These are phyloP conservation scores for Myrmecophaga tridactyla DNA, from an alignment of 2,113 vertebrate genomes.

Conservation along the genomic window DNA sequence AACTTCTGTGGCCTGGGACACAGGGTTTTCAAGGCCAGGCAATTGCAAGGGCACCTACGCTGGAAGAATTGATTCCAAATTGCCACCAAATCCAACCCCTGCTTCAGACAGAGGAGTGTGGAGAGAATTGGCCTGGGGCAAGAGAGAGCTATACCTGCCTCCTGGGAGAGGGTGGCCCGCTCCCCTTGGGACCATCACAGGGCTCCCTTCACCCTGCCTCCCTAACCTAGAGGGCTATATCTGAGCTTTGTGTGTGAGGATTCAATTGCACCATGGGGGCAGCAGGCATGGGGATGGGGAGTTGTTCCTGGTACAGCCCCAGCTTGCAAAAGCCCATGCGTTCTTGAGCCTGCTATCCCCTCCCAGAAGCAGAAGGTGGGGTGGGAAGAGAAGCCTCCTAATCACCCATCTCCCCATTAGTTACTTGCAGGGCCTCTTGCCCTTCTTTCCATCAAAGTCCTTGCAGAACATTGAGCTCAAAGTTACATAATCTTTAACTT, in stretches of 20 bases:
- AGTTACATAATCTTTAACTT: constrained; percentile 37
- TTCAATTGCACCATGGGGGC: neutral
- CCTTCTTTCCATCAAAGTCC: neutral
- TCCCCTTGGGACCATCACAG: neutral
- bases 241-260: neutral
- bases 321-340: neutral
- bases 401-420: neutral
- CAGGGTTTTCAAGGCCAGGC: neutral
- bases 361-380: no score
- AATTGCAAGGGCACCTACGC: neutral
- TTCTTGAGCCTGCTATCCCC: no score
- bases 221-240: neutral
- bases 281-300: neutral
- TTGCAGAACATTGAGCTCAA: neutral
- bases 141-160: neutral
- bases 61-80: neutral
- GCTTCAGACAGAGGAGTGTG: neutral
- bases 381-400: no score
- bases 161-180: rapidly evolving
- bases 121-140: rapidly evolving
- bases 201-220: no score
- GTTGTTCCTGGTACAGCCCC: neutral
- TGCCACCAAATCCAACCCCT: neutral
- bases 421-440: neutral
- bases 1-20: neutral